Conservation (phyloP, 2,888 invertebrate genomes). For the Ormyrus nitidulus region DNA sequence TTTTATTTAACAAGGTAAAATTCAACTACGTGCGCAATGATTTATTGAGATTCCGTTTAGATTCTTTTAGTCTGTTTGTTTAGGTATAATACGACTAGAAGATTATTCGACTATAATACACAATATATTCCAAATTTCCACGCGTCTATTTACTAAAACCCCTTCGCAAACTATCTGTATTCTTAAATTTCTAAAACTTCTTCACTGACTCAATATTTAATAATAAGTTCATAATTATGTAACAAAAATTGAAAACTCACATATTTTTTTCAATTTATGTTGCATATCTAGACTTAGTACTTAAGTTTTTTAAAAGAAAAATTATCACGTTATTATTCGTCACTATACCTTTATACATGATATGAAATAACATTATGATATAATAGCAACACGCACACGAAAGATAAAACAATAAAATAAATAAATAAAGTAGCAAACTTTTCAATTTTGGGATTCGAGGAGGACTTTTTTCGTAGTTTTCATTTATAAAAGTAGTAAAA, state of each 20-base stretch:
- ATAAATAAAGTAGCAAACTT: too few species aligned
- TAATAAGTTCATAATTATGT: background rate
- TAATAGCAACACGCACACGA: background rate
- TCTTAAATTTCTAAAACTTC: background rate
- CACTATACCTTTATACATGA: slow-evolving; percentile 29
- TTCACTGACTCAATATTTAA: background rate
- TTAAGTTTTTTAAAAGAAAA: slow-evolving; percentile 2
- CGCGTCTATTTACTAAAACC: slow-evolving; percentile 18
- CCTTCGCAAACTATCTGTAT: slow-evolving; percentile 21
- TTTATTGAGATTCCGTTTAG: slow-evolving; percentile 23
- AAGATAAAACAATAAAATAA: too few species aligned
- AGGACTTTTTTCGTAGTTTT: too few species aligned
- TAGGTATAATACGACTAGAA: slow-evolving; percentile 50
- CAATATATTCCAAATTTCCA: slow-evolving; percentile 29
- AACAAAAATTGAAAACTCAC: background rate
- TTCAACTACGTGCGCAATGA: slow-evolving; percentile 23
- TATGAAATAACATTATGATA: slow-evolving; percentile 38
- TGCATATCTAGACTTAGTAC: background rate
- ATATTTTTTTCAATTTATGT: background rate
- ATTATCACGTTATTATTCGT: slow-evolving; percentile 23
- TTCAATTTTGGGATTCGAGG: too few species aligned
- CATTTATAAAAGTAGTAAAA: too few species aligned
- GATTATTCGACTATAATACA: slow-evolving; percentile 54
- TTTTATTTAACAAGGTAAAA: slow-evolving; percentile 17
- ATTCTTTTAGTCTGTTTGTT: slow-evolving; percentile 22